These are phyloP conservation scores for Aldrovandia affinis DNA, from an alignment of 2,797 vertebrate genomes.

Conservation along the genomic window DNA sequence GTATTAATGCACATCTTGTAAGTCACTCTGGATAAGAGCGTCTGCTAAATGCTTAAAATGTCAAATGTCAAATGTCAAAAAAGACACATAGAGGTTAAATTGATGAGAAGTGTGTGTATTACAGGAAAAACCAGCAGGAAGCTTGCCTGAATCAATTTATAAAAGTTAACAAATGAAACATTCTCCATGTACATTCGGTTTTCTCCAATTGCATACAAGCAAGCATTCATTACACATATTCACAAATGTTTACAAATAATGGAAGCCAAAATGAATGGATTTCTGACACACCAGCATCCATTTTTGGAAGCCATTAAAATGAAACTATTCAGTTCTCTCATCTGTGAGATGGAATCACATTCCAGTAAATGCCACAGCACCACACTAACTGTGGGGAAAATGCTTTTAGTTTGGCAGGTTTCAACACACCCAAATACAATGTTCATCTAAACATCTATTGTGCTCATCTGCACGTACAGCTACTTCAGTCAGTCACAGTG, in stretches of 20 bases:
- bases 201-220: not conserved
- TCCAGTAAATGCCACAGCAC: too few species aligned
- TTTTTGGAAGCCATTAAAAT: not conserved
- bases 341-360: not conserved
- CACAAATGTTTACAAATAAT: constrained; percentile 4
- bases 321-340: not conserved
- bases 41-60: too few species aligned
- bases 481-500: too few species aligned
- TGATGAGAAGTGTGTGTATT: not conserved
- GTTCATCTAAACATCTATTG: too few species aligned
- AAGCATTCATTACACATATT: not conserved
- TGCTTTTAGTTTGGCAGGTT: too few species aligned
- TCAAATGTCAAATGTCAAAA: too few species aligned
- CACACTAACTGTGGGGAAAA: too few species aligned
- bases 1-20: too few species aligned
- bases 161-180: not conserved
- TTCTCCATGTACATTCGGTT: not conserved
- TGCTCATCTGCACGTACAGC: too few species aligned
- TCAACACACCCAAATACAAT: too few species aligned
- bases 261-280: not conserved
- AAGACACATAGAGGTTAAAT: not conserved
- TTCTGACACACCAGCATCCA: not conserved
- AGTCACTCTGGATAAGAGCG: too few species aligned
- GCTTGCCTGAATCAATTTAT: not conserved
- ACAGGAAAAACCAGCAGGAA: not conserved